These are phyloP conservation scores for Prinia subflava DNA, from an alignment of 2,113 vertebrate species.

Conservation along the genomic window DNA sequence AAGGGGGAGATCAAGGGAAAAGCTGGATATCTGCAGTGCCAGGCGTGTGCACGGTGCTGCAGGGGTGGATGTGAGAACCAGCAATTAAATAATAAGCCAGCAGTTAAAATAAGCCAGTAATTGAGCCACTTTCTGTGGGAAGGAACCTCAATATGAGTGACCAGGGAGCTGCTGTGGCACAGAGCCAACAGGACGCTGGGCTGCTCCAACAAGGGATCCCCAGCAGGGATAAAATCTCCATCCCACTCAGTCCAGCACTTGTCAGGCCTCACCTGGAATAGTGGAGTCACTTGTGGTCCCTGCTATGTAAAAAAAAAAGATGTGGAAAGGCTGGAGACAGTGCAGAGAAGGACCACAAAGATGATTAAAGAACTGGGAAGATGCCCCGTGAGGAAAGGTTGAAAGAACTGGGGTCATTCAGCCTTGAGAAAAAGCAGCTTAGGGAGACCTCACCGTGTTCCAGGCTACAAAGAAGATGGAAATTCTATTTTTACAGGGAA, in stretches of 20 bases:
- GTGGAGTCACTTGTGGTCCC: neutral
- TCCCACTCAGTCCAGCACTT: neutral
- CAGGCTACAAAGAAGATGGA: neutral
- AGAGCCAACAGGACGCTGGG: neutral
- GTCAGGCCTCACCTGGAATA: neutral
- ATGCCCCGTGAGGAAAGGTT: neutral
- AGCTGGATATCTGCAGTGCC: neutral
- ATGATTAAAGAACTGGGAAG: neutral
- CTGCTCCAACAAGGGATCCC: neutral
- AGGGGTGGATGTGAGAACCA: neutral
- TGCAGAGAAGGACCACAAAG: neutral
- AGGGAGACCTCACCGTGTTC: neutral
- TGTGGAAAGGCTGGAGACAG: neutral
- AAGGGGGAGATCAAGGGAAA: fast-evolving
- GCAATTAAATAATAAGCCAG: neutral
- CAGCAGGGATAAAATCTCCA: neutral
- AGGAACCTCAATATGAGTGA: fast-evolving
- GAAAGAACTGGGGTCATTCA: neutral
- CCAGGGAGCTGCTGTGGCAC: neutral
- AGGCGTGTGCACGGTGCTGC: fast-evolving
- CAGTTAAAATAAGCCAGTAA: neutral
- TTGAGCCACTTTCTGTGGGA: neutral
- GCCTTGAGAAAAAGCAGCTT: neutral
- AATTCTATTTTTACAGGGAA: neutral
- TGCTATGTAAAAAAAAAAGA: too few species aligned